A percentile compares a stretch with the other conserved stretches of the same genome.
Conservation (phyloP, 2,113 vertebrate species). For the Chamaetylas fuelleborni region DNA sequence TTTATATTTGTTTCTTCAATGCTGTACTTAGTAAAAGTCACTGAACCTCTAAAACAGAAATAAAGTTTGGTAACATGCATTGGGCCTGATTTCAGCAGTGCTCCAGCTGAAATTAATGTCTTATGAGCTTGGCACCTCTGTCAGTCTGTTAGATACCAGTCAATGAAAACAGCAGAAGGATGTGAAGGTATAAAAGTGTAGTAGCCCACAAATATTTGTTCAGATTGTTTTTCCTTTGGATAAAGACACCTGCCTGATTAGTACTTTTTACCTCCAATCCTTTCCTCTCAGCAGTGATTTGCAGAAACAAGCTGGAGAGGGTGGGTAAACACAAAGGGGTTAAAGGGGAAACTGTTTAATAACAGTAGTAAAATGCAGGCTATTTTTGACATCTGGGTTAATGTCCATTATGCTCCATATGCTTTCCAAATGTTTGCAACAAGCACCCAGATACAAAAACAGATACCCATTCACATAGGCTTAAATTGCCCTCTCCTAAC, state of each 20-base stretch:
- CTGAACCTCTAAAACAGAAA: constrained; percentile 32
- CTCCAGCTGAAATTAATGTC: background rate
- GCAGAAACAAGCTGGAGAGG: constrained; percentile 75
- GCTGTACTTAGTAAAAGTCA: background rate
- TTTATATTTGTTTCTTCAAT: constrained; percentile 48
- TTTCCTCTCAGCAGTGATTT: constrained; percentile 73
- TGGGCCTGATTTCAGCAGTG: constrained; percentile 2
- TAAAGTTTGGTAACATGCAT: background rate
- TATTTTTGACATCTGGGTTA: constrained; percentile 85
- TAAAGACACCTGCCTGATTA: constrained; percentile 77
- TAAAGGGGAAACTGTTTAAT: constrained; percentile 84
- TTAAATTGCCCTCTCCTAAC: constrained; percentile 68
- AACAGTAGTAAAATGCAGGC: constrained; percentile 82
- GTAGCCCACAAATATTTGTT: constrained; percentile 66
- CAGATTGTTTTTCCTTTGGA: constrained; percentile 75
- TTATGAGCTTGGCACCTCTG: background rate
- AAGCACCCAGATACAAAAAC: constrained; percentile 76
- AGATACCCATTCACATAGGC: constrained; percentile 76
- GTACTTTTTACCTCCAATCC: constrained; percentile 66
- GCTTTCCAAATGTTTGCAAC: constrained; percentile 84
- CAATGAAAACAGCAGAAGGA: constrained; percentile 50
- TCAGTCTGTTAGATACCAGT: constrained; percentile 24
- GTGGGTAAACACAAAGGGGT: constrained; percentile 79
- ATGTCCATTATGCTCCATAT: constrained; percentile 82
- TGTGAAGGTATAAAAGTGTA: constrained; percentile 57